Conservation (phyloP, 1,140 invertebrate species). For the Trypoxylus dichotomus region DNA sequence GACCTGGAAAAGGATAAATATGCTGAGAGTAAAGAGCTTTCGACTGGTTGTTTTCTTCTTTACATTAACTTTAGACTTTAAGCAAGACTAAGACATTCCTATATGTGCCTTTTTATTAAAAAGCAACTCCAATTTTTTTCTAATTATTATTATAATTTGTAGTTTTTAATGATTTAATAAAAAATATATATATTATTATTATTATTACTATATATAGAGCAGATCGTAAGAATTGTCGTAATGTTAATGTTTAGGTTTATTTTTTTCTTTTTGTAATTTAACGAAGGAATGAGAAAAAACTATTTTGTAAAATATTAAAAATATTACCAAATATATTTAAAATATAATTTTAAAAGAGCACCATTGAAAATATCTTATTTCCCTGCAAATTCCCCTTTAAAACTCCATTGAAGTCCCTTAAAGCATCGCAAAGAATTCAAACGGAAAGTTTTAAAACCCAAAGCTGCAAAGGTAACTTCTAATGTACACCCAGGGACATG, state of each 20-base stretch:
- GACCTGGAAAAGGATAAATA: neutral
- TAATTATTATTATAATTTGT: slow-evolving; percentile 19
- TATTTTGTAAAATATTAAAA: slow-evolving; percentile 14
- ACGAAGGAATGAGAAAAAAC: neutral
- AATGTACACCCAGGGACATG: too few relatives aligned
- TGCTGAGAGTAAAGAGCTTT: neutral
- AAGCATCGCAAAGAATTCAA: too few relatives aligned
- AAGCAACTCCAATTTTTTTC: neutral
- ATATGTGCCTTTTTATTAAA: slow-evolving; percentile 22
- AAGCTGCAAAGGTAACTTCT: too few relatives aligned
- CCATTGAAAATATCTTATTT: neutral
- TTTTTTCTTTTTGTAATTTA: slow-evolving; percentile 12
- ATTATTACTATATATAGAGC: neutral
- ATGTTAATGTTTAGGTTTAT: slow-evolving; percentile 18
- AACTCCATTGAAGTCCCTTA: too few relatives aligned
- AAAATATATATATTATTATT: slow-evolving; percentile 12
- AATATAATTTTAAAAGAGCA: neutral
- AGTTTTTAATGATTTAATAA: neutral
- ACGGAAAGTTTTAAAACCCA: too few relatives aligned
- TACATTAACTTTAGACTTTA: neutral
- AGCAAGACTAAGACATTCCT: neutral
- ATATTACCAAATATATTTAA: slow-evolving; percentile 25
- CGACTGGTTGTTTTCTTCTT: neutral
- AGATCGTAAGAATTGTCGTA: neutral
- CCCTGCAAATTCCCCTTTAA: too few relatives aligned